Base-by-base conservation (phyloP, 2,797 vertebrate genomes). In the Lithobates pipiens region DNA sequence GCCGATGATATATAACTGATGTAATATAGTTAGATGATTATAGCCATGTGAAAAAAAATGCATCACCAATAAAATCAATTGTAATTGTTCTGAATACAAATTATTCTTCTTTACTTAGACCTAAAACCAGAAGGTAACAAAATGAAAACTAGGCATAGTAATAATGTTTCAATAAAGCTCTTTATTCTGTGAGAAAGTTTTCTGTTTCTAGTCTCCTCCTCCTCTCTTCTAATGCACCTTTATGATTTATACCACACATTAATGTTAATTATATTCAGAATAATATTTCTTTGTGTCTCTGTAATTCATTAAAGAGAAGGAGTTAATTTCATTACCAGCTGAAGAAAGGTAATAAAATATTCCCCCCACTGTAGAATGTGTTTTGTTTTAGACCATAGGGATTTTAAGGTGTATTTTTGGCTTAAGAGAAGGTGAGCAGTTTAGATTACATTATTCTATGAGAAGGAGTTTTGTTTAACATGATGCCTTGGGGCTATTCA, bases 261-360 rank as follows among this genome's bases (percentile, higher is more conserved):
- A 80, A 72, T 50, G 70, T 80, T 85, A 85, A 68, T 85, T 79
- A 85, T 78, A 73, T 80, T 7, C 73, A 34, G 32, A 25, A 65
- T 74, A 73, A 75, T 68, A 65, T 74, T 69, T 83, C 72, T 83
- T 46, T 79, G 61, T 34, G 13, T 67, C 42, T 34, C 50, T 67
- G 77, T 75, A 63, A 85, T 80, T 80, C 44, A 69, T 68, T 80
- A 29, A 36, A 75, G 71, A 10, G 27, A 80, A 85, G 77, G 77
- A 80, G 77, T 80, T 85, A 85, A 85, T 80, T 80, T 61, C 61
- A 85, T 85, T 85, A 81, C 50, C 9, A 72, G 72, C 50, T 54
- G 27, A 81, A 70, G 65, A 68, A 80, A 76, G 65, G 72, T 69
- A 80, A 85, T 76, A 67, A 10, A 76, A 72, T 85, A 80, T 80